A percentile compares a stretch with the other conserved stretches of the same genome.
phyloP scores from a whole-genome alignment of 2,797 vertebrate genomes.

The Cuculus canorus region DNA sequence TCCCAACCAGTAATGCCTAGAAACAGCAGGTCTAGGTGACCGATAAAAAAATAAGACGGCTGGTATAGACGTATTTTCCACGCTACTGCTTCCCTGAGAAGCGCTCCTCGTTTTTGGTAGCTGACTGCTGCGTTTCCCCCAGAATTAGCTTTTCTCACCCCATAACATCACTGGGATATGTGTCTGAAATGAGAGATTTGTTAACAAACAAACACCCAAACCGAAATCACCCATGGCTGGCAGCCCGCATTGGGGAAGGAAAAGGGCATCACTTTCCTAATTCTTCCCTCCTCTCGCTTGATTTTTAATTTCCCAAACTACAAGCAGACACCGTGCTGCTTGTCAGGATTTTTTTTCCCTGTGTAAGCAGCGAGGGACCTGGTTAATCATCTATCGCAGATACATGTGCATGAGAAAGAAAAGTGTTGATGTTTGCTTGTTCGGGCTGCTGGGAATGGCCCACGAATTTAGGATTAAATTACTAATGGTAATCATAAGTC shows the following conservation, averaged over 20 bases:
- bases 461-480: constrained; percentile 89
- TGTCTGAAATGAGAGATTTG: background rate
- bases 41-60: background rate
- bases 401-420: constrained; percentile 84
- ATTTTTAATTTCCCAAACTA: constrained; percentile 25
- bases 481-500: constrained; percentile 48
- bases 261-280: background rate
- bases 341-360: background rate
- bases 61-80: background rate
- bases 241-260: background rate
- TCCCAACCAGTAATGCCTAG: background rate
- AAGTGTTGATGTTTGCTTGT: constrained; percentile 88
- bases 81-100: background rate
- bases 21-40: background rate
- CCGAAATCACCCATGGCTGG: background rate
- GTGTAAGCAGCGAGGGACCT: constrained; percentile 55
- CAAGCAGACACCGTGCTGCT: background rate
- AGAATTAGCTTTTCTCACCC: background rate
- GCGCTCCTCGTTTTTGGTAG: background rate
- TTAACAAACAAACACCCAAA: background rate
- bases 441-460: constrained; percentile 85
- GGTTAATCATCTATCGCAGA: constrained; percentile 93
- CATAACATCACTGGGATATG: background rate
- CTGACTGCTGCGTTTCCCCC: background rate
- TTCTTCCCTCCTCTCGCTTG: background rate